A percentile compares a stretch with the other conserved stretches of the same genome.
Evolutionary conservation across 2,797 vertebrate genomes (phyloP).

Genomic region (Coluber constrictor): DNA sequence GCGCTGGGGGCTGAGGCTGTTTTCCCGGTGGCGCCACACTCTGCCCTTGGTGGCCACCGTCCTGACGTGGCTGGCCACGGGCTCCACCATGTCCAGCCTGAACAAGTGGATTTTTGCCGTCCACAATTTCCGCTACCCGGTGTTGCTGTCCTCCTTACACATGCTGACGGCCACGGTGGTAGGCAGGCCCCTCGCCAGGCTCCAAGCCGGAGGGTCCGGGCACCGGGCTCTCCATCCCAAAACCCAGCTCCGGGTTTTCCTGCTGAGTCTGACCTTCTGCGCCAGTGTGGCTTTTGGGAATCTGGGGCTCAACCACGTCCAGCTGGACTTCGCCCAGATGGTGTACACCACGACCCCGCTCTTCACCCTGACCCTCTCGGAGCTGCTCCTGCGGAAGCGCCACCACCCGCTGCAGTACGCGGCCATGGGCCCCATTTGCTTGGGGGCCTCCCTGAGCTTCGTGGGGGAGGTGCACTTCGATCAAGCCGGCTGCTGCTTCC

Average conservation of each 20-base stretch:
- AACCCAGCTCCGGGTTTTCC: constrained; percentile 81
- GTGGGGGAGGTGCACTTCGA: constrained; percentile 86
- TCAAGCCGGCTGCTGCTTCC: constrained; percentile 87
- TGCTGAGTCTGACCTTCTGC: constrained; percentile 92
- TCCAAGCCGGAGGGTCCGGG: constrained; percentile 59
- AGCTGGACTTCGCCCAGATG: constrained; percentile 93
- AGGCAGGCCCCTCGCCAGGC: constrained; percentile 82
- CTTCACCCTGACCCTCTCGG: constrained; percentile 88
- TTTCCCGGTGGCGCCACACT: background rate
- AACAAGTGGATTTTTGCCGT: constrained; percentile 97
- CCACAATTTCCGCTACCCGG: constrained; percentile 90
- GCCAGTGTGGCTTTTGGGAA: constrained; percentile 93
- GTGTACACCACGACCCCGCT: constrained; percentile 93
- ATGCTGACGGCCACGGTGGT: constrained; percentile 90
- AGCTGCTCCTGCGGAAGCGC: constrained; percentile 82
- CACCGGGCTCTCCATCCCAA: constrained; percentile 65
- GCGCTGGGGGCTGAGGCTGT: constrained; percentile 6
- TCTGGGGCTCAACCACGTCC: constrained; percentile 88
- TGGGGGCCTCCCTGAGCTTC: constrained; percentile 92
- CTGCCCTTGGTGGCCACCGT: constrained; percentile 72
- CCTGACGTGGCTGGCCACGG: constrained; percentile 87
- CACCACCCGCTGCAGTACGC: constrained; percentile 89
- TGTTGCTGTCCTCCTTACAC: constrained; percentile 90
- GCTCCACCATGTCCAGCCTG: constrained; percentile 92
- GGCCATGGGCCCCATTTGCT: constrained; percentile 93